Base-by-base conservation (phyloP, 1,140 invertebrate genomes). In the Hyphantria cunea region DNA sequence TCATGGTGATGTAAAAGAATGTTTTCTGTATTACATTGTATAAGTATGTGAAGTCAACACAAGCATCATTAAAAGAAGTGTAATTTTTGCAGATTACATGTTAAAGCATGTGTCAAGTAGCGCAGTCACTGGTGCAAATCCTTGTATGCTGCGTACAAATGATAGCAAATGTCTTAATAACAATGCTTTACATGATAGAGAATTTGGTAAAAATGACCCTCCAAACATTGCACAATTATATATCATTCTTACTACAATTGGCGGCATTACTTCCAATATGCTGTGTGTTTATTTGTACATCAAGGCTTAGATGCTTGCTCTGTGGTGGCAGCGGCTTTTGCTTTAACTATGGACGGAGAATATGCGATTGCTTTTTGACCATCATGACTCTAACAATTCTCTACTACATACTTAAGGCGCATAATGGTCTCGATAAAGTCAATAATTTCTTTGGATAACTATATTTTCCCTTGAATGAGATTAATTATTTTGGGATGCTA, bases 61-160 rank as follows among this genome's bases (percentile, higher is more conserved):
- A 25, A 25, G 17, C 17, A 25, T 25, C 17, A 25, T 25, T 25
- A 25, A 25, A 25, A 25, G 17, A n/a, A 25, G 17, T 25, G 1
- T 3, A 25, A 25, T 25, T 25, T 25, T 25, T 25, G 17, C 17
- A 25, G 17, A 25, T 25, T 37, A 68, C 7, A 39, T 10, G 8
- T 39, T 39, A 39, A 58, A 58, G 6, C 13, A 58, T 58, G 54
- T 58, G 54, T 39, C 42, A 25, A n/a, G 47, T 42, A 15, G 17
- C 10, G 8, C n/a, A 34, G 5, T 41, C 42, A 11, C 6, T 56
- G 9, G 0, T 56, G 33, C 53, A 56, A 17, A 34, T 6, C 2
- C 14, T 33, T 1, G 15, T 33, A 47, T 56, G 53, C 42, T 13
- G 3, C 0, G 11, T 13, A 11, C 54, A 58, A 37, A 58, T 58